Evolutionary conservation across 2,888 invertebrate species (phyloP).

Genomic region (Idaea dimidiata): DNA sequence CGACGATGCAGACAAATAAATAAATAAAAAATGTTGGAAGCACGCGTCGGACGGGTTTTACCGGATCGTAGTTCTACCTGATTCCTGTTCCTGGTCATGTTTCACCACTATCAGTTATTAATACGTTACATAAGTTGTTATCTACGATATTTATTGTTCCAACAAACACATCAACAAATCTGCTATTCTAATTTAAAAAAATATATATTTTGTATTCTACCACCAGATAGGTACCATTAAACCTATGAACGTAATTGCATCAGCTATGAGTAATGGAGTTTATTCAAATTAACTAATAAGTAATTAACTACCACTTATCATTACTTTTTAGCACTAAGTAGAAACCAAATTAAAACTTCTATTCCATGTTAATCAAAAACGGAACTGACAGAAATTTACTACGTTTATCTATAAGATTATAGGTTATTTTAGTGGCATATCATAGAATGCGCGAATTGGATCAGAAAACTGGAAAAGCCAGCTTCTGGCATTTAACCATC

Average conservation of each 20-base stretch:
- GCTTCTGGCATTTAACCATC: conserved; percentile 76
- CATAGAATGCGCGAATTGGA: conserved; percentile 72
- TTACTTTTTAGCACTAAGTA: neutral
- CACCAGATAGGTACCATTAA: too few species aligned
- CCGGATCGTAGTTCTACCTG: conserved; percentile 80
- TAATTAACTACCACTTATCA: neutral
- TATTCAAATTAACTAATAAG: neutral
- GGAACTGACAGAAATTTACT: neutral
- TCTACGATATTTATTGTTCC: neutral
- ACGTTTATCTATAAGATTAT: neutral
- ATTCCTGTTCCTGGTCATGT: conserved; percentile 78
- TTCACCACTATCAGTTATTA: conserved; percentile 47
- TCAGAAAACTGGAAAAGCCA: conserved; percentile 78
- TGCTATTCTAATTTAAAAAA: too few species aligned
- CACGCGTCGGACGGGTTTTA: conserved; percentile 80
- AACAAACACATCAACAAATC: neutral
- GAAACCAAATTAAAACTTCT: neutral
- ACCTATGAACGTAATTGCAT: too few species aligned
- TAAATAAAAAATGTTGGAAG: conserved; percentile 81
- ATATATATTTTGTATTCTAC: too few species aligned
- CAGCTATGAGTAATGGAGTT: too few species aligned
- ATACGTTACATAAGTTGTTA: neutral
- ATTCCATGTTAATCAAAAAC: conserved; percentile 14
- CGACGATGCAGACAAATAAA: conserved; percentile 80
- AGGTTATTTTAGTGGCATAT: conserved; percentile 35